phyloP scores from a whole-genome alignment of 2,113 vertebrate genomes.

The Toxostoma redivivum region DNA sequence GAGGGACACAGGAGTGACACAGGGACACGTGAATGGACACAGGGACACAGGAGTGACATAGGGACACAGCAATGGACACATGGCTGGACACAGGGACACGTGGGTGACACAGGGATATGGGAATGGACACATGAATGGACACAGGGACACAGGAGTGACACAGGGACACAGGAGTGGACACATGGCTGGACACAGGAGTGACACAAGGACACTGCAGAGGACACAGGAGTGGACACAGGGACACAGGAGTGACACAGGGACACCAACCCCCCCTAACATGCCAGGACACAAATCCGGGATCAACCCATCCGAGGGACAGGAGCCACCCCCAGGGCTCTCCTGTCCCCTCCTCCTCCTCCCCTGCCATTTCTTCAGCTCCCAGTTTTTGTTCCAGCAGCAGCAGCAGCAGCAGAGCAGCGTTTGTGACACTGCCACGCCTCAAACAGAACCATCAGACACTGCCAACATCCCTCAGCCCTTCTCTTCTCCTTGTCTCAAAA shows the following conservation, averaged over 20 bases:
- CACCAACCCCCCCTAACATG: neutral
- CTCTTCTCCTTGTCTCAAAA: neutral
- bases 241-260: neutral
- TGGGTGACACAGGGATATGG: no score
- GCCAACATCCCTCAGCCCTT: neutral
- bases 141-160: neutral
- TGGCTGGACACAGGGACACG: neutral
- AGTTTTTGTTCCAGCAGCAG: neutral
- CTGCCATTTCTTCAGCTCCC: neutral
- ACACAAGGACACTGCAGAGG: neutral
- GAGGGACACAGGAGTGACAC: neutral
- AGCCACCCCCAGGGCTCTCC: neutral
- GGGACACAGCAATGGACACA: no score
- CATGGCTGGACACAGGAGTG: neutral
- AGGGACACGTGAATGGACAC: neutral
- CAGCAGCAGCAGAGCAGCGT: neutral
- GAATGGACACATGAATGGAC: no score
- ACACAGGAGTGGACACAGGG: neutral
- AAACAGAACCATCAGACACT: neutral
- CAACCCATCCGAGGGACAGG: fast-evolving
- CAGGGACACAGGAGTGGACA: neutral
- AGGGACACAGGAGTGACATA: neutral
- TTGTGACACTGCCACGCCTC: fast-evolving
- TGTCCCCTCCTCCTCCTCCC: neutral
- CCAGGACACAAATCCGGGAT: fast-evolving